Evolutionary conservation across 2,888 invertebrate genomes (phyloP), one percentile per base, ranked within the genome.

Genomic region (Heliconius ismenius): DNA sequence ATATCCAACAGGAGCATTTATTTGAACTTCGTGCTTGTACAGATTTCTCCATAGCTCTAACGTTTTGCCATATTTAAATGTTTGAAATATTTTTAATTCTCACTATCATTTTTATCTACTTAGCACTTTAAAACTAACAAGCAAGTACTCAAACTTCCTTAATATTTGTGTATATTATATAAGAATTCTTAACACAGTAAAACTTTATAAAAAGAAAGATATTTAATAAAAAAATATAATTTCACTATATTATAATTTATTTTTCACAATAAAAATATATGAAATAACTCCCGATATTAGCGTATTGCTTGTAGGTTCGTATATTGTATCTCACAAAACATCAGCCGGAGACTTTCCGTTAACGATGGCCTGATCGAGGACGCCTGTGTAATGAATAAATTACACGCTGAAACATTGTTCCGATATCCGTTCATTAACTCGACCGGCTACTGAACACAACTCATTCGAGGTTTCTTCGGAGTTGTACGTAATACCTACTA

Each of bases 371-470:
- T 91, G 91, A 92, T 91, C 91, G 93, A 92, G 92, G 92, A 91
- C 93, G 92, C 85, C 89, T 91, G 92, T 90, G 89, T 92, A 91
- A 93, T 93, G 93, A 93, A 94, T 93, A 94, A 93, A 93, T 93
- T 93, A 93, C 93, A 93, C 92, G 92, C 92, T 92, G 91, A 92
- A 92, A 93, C 92, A 93, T 92, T 93, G 92, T 93, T 89, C 89
- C 90, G 86, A 92, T 90, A 87, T 86, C 87, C 89, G 90, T 91
- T 89, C 91, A 91, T 91, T 92, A 92, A 88, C 88, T 87, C 87
- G 83, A 84, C 87, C 87, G 88, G 88, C 86, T 84, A 85, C 79
- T 84, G 85, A 83, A 86, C 88, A 83, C 83, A 81, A 83, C 82
- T 79, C 81, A 84, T 85, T 85, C 84, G 83, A 84, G 83, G 86